Percentiles rank a stretch among this genome's conserved stretches.
These are phyloP conservation scores for Puma concolor DNA, from an alignment of 2,113 vertebrate species.

Conservation along the genomic window DNA sequence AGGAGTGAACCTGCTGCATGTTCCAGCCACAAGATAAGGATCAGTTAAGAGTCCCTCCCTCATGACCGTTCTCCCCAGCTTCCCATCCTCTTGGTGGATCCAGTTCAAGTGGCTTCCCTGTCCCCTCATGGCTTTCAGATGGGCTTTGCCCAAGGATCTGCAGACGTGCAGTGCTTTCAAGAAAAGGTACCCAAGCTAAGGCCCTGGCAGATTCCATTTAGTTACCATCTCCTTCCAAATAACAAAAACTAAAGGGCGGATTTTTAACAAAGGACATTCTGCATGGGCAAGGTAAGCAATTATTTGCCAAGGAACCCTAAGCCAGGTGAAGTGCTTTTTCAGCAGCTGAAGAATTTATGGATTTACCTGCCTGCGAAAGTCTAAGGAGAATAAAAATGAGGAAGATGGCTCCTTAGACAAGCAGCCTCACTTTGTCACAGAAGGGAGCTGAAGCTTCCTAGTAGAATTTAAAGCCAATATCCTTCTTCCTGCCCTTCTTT, in stretches of 20 bases:
- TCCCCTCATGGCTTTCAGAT: neutral
- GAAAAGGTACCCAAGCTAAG: neutral
- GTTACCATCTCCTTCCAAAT: neutral
- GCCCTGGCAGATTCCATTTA: neutral
- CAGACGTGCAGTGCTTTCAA: neutral
- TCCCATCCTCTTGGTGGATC: fast-evolving
- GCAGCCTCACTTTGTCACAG: neutral
- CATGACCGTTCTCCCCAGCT: neutral
- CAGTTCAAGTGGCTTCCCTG: too few species aligned
- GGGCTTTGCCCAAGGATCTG: neutral
- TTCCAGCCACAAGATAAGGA: neutral
- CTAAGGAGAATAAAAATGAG: neutral
- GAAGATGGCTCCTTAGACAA: neutral
- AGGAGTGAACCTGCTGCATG: neutral
- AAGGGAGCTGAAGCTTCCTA: neutral
- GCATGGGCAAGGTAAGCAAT: neutral
- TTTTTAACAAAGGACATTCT: neutral
- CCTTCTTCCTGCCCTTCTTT: neutral
- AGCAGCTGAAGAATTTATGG: neutral
- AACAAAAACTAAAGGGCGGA: neutral
- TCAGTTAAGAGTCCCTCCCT: fast-evolving
- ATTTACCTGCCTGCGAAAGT: neutral
- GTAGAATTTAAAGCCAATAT: neutral
- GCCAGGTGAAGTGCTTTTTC: neutral
- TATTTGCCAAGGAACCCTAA: neutral